These are phyloP conservation scores for Zapus hudsonius DNA, from an alignment of 2,113 vertebrate species.

Conservation along the genomic window DNA sequence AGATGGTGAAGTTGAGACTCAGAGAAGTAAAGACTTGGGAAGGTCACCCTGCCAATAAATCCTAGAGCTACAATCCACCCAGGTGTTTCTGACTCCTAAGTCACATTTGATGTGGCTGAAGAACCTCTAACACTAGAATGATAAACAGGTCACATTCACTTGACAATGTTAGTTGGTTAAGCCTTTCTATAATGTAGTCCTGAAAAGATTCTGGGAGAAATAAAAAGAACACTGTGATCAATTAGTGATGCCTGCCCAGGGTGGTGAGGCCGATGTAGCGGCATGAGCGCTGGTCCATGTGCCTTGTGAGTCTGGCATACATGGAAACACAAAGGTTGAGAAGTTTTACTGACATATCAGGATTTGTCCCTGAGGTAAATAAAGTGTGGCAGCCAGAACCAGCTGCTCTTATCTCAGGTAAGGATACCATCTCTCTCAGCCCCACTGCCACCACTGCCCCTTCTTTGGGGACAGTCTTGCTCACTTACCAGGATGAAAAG, in stretches of 20 bases:
- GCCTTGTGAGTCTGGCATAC: neutral
- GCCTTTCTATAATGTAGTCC: neutral
- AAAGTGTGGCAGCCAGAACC: too few species aligned
- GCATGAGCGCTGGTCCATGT: neutral
- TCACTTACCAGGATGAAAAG: neutral
- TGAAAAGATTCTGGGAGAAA: neutral
- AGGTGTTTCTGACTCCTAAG: neutral
- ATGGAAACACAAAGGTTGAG: neutral
- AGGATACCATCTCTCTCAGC: too few species aligned
- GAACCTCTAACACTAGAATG: neutral
- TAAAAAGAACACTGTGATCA: neutral
- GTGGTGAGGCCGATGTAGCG: neutral
- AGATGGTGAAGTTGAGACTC: constrained; percentile 13
- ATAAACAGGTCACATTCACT: neutral
- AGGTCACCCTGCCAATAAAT: neutral
- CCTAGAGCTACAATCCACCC: neutral
- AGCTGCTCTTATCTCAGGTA: too few species aligned
- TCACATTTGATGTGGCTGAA: neutral
- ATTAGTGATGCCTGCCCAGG: constrained; percentile 17
- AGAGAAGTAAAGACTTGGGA: neutral
- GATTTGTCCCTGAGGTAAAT: neutral
- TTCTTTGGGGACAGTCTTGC: neutral
- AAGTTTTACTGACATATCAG: neutral
- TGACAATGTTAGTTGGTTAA: neutral
- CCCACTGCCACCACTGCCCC: neutral